phyloP scores from a whole-genome alignment of 1,140 invertebrate species.

The Leptonema lineaticorne region DNA sequence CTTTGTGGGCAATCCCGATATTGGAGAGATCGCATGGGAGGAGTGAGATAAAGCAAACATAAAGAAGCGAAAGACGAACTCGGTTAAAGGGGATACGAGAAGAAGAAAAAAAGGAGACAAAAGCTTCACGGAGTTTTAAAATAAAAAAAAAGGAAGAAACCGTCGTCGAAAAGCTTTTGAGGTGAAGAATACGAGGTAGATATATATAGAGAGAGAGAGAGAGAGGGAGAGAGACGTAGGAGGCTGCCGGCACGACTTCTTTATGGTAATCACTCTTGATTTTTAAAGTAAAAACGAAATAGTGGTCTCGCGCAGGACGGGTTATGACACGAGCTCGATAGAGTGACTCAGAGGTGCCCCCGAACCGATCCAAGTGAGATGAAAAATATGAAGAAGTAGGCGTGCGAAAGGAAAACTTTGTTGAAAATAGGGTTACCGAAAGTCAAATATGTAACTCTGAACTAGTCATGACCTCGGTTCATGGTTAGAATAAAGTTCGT shows the following conservation, averaged over 20 bases:
- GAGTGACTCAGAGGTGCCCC: slow-evolving; percentile 13
- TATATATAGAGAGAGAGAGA: too few species aligned
- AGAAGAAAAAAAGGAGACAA: not conserved
- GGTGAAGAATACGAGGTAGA: too few species aligned
- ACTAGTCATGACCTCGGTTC: too few species aligned
- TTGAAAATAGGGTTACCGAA: not conserved
- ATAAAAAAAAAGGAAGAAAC: not conserved
- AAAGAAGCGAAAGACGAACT: not conserved
- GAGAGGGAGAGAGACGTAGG: not conserved
- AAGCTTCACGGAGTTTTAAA: not conserved
- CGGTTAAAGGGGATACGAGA: not conserved
- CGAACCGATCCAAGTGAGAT: not conserved
- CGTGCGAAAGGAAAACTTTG: slow-evolving; percentile 6
- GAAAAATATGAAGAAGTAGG: not conserved
- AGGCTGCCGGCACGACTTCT: not conserved
- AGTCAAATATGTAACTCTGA: too few species aligned
- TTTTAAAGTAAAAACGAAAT: slow-evolving; percentile 1
- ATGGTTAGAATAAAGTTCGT: too few species aligned
- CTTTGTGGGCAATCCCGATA: too few species aligned
- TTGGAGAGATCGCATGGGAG: too few species aligned
- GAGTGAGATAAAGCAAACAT: too few species aligned
- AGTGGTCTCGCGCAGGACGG: not conserved
- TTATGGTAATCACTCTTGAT: slow-evolving; percentile 24
- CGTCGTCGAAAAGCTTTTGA: not conserved
- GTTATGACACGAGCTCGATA: not conserved